A percentile compares a stretch with the other conserved stretches of the same genome.
phyloP scores from a whole-genome alignment of 53 echinoderm and acorn worm genomes.

The Mesocentrotus franciscanus region DNA sequence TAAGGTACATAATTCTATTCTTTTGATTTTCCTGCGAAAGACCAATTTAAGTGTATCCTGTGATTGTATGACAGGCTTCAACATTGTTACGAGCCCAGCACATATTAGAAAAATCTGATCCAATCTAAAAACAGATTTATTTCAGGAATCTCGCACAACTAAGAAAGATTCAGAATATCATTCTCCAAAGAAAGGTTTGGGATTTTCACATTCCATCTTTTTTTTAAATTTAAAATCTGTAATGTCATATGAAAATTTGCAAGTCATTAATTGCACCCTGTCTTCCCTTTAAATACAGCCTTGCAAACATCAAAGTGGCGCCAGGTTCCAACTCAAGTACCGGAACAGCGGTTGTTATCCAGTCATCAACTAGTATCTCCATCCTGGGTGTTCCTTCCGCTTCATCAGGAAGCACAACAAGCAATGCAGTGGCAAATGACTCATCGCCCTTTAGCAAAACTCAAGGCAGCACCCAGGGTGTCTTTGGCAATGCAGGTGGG shows the following conservation, averaged over 20 bases:
- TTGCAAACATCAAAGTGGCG: conserved; percentile 18
- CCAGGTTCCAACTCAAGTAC: background rate
- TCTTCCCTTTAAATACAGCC: background rate
- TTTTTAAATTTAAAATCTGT: too few relatives aligned
- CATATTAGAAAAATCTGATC: background rate
- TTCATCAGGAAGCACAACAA: background rate
- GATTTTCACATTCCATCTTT: too few relatives aligned
- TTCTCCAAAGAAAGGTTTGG: too few relatives aligned
- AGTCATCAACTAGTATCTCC: background rate
- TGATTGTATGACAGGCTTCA: background rate
- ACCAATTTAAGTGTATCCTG: too few relatives aligned
- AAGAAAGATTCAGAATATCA: too few relatives aligned
- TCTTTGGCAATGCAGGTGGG: background rate
- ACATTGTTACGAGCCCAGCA: background rate
- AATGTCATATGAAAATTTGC: too few relatives aligned
- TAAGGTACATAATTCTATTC: too few relatives aligned
- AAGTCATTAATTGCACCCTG: background rate
- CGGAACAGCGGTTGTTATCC: background rate
- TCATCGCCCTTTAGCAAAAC: background rate
- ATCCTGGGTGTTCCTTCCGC: background rate
- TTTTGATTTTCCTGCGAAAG: too few relatives aligned
- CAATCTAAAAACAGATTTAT: background rate
- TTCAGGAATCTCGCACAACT: background rate
- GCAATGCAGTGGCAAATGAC: background rate
- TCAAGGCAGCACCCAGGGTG: background rate